Conservation (phyloP, 2,888 invertebrate genomes). For the Oeneis ivallda region DNA sequence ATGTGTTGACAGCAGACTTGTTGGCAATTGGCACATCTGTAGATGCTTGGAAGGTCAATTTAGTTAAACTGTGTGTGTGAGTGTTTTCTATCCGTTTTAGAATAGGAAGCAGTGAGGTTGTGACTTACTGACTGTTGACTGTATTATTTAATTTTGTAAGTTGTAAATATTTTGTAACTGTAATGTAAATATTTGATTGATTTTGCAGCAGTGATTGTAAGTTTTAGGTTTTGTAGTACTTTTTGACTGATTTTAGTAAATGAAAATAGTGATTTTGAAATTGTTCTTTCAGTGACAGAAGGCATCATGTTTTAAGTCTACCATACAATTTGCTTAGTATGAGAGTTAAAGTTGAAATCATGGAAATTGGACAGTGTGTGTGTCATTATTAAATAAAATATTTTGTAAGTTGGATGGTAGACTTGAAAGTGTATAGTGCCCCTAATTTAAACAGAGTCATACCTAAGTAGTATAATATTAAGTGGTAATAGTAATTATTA, state of each 20-base stretch:
- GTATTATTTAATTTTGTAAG: constrained; percentile 58
- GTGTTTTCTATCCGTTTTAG: constrained; percentile 68
- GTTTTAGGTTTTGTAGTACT: constrained; percentile 57
- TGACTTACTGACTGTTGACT: constrained; percentile 42
- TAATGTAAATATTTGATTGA: constrained; percentile 61
- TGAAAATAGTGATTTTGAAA: constrained; percentile 46
- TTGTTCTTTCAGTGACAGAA: constrained; percentile 5
- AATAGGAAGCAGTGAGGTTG: constrained; percentile 50
- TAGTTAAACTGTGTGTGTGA: constrained; percentile 29
- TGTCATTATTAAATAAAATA: neutral
- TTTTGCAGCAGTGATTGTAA: constrained; percentile 71
- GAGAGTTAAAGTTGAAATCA: neutral
- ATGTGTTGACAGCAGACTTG: neutral
- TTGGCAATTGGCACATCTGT: constrained; percentile 9
- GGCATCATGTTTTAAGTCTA: constrained; percentile 2
- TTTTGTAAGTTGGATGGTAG: too few relatives aligned
- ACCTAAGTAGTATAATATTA: neutral
- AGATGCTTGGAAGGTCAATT: constrained; percentile 10
- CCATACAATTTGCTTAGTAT: neutral
- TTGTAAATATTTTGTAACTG: constrained; percentile 71
- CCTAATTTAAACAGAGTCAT: neutral
- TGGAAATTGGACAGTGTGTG: neutral
- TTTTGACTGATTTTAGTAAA: constrained; percentile 24
- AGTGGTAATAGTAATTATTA: constrained; percentile 9
- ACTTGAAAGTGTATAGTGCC: constrained; percentile 1